These are phyloP conservation scores for Chloroceryle amazona DNA, from an alignment of 2,797 vertebrate species.

Conservation along the genomic window DNA sequence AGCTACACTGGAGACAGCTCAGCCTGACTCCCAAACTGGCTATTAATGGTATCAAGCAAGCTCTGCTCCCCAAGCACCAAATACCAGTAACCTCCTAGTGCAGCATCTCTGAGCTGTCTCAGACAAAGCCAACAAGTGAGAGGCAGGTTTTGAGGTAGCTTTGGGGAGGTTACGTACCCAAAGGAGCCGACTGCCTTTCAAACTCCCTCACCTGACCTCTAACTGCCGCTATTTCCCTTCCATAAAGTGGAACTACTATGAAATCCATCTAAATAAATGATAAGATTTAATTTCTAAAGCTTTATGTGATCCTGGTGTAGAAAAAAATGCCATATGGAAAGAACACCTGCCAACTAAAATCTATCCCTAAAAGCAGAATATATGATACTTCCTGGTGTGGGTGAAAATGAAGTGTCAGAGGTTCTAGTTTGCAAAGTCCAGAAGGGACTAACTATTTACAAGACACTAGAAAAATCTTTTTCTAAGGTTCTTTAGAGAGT, in stretches of 20 bases:
- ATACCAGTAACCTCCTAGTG: neutral
- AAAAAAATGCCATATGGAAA: conserved; percentile 19
- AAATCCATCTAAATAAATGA: neutral
- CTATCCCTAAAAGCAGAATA: neutral
- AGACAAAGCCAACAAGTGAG: neutral
- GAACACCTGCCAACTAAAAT: conserved; percentile 40
- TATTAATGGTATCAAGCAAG: neutral
- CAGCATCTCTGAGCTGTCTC: neutral
- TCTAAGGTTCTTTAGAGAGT: neutral
- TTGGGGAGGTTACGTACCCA: neutral
- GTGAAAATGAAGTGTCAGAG: conserved; percentile 40
- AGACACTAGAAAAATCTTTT: neutral
- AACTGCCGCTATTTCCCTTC: neutral
- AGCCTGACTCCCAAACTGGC: neutral
- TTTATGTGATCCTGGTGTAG: neutral
- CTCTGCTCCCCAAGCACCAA: neutral
- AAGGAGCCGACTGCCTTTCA: neutral
- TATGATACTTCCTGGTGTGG: neutral
- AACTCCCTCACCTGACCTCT: neutral
- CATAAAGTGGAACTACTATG: neutral
- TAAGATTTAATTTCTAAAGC: conserved; percentile 1
- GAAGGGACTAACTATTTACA: neutral
- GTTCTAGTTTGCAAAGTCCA: neutral
- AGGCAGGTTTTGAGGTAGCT: neutral
- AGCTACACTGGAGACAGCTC: neutral